Percentiles rank a stretch among this genome's conserved stretches.
Conservation (phyloP, 2,113 vertebrate genomes). For the Centrocercus urophasianus region DNA sequence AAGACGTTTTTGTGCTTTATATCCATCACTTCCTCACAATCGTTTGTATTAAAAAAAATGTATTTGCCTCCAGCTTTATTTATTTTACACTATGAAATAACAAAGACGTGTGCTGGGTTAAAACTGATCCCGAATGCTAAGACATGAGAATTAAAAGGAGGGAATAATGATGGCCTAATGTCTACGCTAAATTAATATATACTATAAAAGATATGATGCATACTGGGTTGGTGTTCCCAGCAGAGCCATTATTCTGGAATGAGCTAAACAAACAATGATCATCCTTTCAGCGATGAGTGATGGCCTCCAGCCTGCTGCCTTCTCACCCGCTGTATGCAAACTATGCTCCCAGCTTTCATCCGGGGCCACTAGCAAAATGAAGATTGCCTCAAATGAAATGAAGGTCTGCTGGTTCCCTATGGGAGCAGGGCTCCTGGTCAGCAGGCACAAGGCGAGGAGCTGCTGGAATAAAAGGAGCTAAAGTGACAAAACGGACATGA, state of each 20-base stretch:
- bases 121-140: slow-evolving; percentile 54
- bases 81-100: slow-evolving; percentile 60
- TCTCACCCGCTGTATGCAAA: slow-evolving; percentile 20
- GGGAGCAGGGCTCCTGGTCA: not conserved
- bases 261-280: slow-evolving; percentile 49
- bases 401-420: not conserved
- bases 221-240: slow-evolving; percentile 19
- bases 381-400: rapidly evolving
- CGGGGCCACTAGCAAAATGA: not conserved
- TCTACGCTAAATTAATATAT: slow-evolving; percentile 40
- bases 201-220: slow-evolving; percentile 53
- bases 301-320: slow-evolving; percentile 49
- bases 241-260: slow-evolving; percentile 46
- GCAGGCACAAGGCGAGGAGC: not conserved
- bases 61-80: slow-evolving; percentile 52
- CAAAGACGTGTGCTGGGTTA: slow-evolving; percentile 6
- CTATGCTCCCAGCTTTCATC: slow-evolving; percentile 10
- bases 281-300: slow-evolving; percentile 39
- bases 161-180: slow-evolving; percentile 21
- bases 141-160: slow-evolving; percentile 40
- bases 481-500: not conserved
- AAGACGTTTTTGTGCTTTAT: slow-evolving; percentile 33
- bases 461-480: not conserved
- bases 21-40: slow-evolving; percentile 30
- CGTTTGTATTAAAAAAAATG: not conserved